Conservation (phyloP, 2,888 invertebrate species). For the Blastobasis adustella region DNA sequence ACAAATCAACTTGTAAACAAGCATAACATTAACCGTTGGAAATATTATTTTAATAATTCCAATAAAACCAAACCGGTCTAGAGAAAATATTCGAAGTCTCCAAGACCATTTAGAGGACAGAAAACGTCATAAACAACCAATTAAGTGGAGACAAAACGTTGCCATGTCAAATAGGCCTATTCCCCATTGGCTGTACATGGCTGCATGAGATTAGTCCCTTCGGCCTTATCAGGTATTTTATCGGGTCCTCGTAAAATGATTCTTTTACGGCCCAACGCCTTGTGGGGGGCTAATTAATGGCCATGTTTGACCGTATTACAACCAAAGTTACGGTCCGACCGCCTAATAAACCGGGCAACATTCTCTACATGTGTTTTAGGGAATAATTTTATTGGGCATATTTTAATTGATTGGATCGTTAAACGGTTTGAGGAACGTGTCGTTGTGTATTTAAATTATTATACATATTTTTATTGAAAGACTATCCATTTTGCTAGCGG, state of each 20-base stretch:
- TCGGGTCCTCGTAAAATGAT: constrained; percentile 39
- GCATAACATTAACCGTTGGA: no score
- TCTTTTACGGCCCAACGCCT: constrained; percentile 38
- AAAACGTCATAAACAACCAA: constrained; percentile 4
- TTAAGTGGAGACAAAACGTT: constrained; percentile 8
- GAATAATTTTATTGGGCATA: constrained; percentile 46
- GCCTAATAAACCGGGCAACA: constrained; percentile 48
- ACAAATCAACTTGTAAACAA: no score
- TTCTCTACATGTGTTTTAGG: constrained; percentile 53
- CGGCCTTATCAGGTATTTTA: constrained; percentile 3
- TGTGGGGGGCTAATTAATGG: constrained; percentile 61
- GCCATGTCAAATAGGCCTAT: constrained; percentile 27
- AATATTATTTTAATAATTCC: no score
- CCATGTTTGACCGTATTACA: constrained; percentile 48
- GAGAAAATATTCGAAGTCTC: no score
- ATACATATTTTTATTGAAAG: no score
- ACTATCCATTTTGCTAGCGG: constrained; percentile 1
- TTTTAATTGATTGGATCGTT: constrained; percentile 47
- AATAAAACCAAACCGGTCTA: no score
- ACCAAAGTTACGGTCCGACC: constrained; percentile 40
- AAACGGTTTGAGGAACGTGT: constrained; percentile 16
- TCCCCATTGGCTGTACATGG: constrained; percentile 11
- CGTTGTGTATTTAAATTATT: not conserved
- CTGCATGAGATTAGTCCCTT: not conserved
- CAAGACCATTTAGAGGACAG: no score